phyloP scores from a whole-genome alignment of 2,797 vertebrate genomes.

The Tokudaia tokunoshimensis region DNA sequence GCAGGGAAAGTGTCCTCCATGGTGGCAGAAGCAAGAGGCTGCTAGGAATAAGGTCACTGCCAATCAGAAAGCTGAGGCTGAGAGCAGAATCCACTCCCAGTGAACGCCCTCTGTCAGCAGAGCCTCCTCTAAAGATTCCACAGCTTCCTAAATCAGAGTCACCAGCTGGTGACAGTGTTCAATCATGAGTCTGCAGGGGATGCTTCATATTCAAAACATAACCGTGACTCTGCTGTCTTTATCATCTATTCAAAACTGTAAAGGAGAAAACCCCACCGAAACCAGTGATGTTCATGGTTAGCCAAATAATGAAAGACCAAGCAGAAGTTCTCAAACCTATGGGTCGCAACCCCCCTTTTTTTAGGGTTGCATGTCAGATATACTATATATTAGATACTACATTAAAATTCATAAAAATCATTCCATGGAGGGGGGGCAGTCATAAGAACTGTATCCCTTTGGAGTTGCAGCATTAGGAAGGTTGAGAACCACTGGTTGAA shows the following conservation, averaged over 20 bases:
- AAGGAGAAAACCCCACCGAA: constrained; percentile 13
- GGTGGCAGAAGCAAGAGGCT: neutral
- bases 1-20: no score
- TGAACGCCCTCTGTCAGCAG: neutral
- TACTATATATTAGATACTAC: neutral
- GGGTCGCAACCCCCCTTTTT: no score
- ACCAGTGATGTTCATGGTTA: constrained; percentile 1
- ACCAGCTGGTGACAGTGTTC: neutral
- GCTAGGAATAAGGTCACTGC: no score
- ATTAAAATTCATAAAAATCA: neutral
- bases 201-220: neutral
- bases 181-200: neutral
- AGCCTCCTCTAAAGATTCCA: neutral
- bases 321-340: neutral
- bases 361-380: neutral
- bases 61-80: neutral
- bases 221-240: neutral
- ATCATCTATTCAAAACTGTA: neutral
- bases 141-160: neutral
- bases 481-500: neutral
- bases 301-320: constrained; percentile 44
- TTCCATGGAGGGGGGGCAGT: neutral
- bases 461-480: neutral
- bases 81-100: neutral
- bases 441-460: neutral